phyloP scores from a whole-genome alignment of 2,113 vertebrate species.

The Prolemur simus region DNA sequence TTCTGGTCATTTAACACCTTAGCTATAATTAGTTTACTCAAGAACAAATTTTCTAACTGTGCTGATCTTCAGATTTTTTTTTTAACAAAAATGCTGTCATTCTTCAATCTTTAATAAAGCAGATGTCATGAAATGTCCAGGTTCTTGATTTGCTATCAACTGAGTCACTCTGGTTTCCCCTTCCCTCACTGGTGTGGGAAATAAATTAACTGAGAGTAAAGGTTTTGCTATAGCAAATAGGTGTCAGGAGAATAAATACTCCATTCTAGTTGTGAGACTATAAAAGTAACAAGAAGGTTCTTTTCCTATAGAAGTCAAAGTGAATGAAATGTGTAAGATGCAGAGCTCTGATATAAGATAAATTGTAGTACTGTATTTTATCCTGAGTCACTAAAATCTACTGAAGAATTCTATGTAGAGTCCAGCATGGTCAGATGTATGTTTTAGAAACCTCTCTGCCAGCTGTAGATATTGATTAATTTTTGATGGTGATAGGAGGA shows the following conservation, averaged over 20 bases:
- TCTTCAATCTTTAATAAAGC: neutral
- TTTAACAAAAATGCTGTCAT: neutral
- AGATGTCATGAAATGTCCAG: neutral
- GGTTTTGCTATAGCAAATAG: neutral
- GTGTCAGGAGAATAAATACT: neutral
- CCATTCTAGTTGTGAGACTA: neutral
- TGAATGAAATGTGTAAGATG: neutral
- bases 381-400: neutral
- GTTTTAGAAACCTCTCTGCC: neutral
- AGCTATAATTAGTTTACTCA: neutral
- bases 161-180: neutral
- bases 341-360: neutral
- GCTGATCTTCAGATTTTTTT: neutral
- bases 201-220: neutral
- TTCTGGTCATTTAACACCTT: neutral
- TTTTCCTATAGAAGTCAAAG: neutral
- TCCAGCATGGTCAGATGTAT: neutral
- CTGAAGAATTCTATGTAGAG: neutral
- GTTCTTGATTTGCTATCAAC: neutral
- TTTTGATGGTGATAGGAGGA: slow-evolving; percentile 5
- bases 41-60: neutral
- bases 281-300: neutral
- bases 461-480: neutral
- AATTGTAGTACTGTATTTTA: slow-evolving; percentile 19
- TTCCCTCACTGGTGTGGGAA: neutral